Percentiles rank a stretch among this genome's conserved stretches.
Conservation (phyloP, 2,888 invertebrate genomes). For the Agrochola litura region DNA sequence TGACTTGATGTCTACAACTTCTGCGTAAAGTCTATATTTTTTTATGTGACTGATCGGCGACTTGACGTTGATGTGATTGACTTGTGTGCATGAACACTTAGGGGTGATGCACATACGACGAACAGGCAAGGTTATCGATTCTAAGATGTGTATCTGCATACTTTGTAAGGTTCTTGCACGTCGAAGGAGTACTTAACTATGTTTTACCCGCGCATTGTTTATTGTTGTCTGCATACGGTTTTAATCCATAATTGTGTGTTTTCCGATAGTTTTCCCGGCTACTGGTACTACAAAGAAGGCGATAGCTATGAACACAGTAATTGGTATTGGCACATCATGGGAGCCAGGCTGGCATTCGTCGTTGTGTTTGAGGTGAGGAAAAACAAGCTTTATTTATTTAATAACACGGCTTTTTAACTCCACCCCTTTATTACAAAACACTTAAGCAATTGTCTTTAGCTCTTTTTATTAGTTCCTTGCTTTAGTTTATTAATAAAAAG, state of each 20-base stretch:
- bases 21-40: no score
- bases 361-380: slow-evolving; percentile 96
- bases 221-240: background rate
- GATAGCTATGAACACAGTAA: slow-evolving; percentile 92
- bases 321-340: slow-evolving; percentile 97
- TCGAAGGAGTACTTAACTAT: background rate
- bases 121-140: background rate
- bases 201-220: background rate
- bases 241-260: background rate
- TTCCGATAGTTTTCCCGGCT: slow-evolving; percentile 94
- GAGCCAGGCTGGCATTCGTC: slow-evolving; percentile 97
- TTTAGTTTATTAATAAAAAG: background rate
- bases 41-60: no score
- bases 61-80: no score
- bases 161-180: background rate
- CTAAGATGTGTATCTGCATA: no score
- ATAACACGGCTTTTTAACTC: background rate
- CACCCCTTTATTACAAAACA: background rate
- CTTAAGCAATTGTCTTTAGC: background rate
- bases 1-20: no score
- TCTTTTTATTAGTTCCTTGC: background rate
- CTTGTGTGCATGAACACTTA: no score
- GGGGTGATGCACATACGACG: background rate
- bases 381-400: background rate
- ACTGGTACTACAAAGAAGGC: slow-evolving; percentile 91